Conservation (phyloP, 2,888 invertebrate species). For the Limnephilus rhombicus region DNA sequence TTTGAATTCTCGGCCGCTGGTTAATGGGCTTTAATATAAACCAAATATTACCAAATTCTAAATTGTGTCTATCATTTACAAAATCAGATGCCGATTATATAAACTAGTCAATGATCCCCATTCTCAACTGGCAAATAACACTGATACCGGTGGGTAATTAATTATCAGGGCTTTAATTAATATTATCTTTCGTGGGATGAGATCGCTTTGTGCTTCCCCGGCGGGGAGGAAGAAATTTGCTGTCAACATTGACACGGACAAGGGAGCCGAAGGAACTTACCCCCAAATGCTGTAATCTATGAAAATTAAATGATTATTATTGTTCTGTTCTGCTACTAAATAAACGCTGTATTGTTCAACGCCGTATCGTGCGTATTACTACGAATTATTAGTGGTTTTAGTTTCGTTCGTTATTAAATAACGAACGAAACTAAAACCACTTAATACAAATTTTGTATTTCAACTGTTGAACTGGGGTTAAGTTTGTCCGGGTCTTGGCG, state of each 20-base stretch:
- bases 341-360: background rate
- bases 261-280: background rate
- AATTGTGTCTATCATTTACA: background rate
- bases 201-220: conserved; percentile 8
- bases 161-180: conserved; percentile 35
- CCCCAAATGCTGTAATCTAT: background rate
- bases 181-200: conserved; percentile 29
- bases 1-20: too few relatives aligned
- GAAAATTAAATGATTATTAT: background rate
- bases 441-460: too few relatives aligned
- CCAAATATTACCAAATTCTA: background rate
- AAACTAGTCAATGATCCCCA: background rate
- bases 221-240: conserved; percentile 24
- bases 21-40: too few relatives aligned
- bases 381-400: background rate
- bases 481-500: too few relatives aligned
- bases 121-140: background rate
- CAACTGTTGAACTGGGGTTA: too few relatives aligned
- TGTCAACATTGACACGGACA: conserved; percentile 41
- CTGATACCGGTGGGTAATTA: conserved; percentile 24
- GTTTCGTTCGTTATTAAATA: background rate
- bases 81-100: background rate
- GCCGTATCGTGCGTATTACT: too few relatives aligned
- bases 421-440: too few relatives aligned
- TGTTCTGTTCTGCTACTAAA: conserved; percentile 27